Base-by-base conservation (phyloP, 2,888 invertebrate genomes). In the Rugalucina vietnamica region DNA sequence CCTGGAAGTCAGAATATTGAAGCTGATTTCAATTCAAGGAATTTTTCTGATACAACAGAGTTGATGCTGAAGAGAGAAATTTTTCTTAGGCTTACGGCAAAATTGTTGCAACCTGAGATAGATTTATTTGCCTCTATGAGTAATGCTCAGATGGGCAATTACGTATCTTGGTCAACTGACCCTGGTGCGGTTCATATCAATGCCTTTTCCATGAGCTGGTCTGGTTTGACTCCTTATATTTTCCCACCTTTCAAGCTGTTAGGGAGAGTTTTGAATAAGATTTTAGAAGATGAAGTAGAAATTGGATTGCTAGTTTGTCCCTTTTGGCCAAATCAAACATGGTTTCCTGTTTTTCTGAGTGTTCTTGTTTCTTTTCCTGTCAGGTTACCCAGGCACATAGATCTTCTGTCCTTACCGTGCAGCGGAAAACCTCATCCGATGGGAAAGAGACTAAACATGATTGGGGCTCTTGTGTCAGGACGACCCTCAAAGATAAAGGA, bases 171-270 rank as follows among this genome's bases (percentile, higher is more conserved):
- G 80, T 72, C 54, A 4, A 39, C 71, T 70, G 81, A 86, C 71
- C 84, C 84, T 29, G 74, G 79, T 29, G 78, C 78, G 32, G 34
- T 71, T 10, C 37, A 29, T n/a, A 34, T 18, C 27, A 76, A 82
- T 82, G 78, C 82, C 24, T 87, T 87, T 60, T 43, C 73, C 24
- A 5, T 82, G 39, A 71, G 74, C 24, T 87, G 87, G 87, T 76
- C 76, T 27, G 54, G 69, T 12, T 82, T 71, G 43, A 43, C 50
- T 37, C 84, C 82, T 57, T 87, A 87, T 29, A 77, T 87, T 76
- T 87, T 84, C 43, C 81, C 76, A 14, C 80, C 80, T 37, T 87
- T 87, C 54, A 39, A 70, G 39, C 24, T 82, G 24, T 43, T 78
- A 1, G 77, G 75, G 3, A 70, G 34, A 32, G 37, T 80, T n/a